Percentiles rank a stretch among this genome's conserved stretches.
These are phyloP conservation scores for Calypte anna DNA, from an alignment of 2,113 vertebrate species.

Conservation along the genomic window DNA sequence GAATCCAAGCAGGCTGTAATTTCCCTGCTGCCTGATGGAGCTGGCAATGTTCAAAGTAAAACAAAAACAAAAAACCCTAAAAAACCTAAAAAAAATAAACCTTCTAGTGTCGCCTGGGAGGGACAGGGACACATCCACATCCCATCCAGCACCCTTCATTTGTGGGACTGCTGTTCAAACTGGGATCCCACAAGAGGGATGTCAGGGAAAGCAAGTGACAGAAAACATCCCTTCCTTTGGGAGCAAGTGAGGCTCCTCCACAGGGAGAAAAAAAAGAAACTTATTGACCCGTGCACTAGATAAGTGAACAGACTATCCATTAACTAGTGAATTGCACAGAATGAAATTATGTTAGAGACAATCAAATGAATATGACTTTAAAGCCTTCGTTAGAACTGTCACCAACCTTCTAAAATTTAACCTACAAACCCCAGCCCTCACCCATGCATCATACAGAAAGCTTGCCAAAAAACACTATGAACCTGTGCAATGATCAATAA, in stretches of 20 bases:
- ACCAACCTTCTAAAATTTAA: neutral
- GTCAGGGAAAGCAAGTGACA: neutral
- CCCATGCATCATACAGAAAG: neutral
- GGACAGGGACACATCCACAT: neutral
- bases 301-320: neutral
- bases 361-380: neutral
- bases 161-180: neutral
- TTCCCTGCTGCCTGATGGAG: neutral
- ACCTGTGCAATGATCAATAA: neutral
- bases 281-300: neutral
- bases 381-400: neutral
- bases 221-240: neutral
- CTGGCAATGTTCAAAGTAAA: rapidly evolving
- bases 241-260: neutral
- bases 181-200: rapidly evolving
- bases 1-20: neutral
- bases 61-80: neutral
- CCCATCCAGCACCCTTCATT: rapidly evolving
- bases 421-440: neutral
- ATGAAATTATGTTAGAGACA: slow-evolving; percentile 1
- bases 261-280: neutral
- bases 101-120: neutral
- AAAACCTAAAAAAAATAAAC: no score
- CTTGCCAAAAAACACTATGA: neutral
- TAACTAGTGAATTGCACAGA: neutral